These are phyloP conservation scores for Parasteatoda tepidariorum DNA, from an alignment of 1,140 invertebrate species.

Conservation along the genomic window DNA sequence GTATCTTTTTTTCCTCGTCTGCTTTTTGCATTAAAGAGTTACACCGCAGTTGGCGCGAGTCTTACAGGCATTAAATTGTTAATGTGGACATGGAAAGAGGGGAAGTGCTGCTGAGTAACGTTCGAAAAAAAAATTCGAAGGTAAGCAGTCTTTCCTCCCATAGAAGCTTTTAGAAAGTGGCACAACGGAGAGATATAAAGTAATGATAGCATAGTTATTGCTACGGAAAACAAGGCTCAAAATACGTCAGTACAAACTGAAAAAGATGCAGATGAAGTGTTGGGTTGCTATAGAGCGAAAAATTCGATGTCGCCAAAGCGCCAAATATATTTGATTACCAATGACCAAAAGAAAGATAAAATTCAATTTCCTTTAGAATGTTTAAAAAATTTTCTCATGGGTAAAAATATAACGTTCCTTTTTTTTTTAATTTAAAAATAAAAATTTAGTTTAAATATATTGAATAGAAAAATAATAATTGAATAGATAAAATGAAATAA, in stretches of 20 bases:
- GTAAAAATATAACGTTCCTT: background rate
- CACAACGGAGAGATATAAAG: slow-evolving; percentile 17
- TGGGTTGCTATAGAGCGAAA: background rate
- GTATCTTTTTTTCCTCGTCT: background rate
- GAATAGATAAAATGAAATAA: too few species aligned
- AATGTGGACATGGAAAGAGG: slow-evolving; percentile 1
- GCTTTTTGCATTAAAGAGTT: slow-evolving; percentile 51
- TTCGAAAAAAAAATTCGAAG: slow-evolving; percentile 5
- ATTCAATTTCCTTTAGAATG: too few species aligned
- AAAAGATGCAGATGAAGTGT: slow-evolving; percentile 51
- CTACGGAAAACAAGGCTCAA: slow-evolving; percentile 38
- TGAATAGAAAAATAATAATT: too few species aligned
- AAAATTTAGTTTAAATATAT: background rate
- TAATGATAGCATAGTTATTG: slow-evolving; percentile 53
- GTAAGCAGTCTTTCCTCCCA: background rate
- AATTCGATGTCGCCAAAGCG: background rate
- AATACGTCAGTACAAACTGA: slow-evolving; percentile 1
- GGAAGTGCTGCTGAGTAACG: background rate
- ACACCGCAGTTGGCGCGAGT: slow-evolving; percentile 4
- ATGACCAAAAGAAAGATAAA: too few species aligned
- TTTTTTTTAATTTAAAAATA: background rate
- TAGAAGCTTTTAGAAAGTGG: slow-evolving; percentile 39
- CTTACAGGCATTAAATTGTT: slow-evolving; percentile 53
- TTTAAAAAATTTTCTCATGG: too few species aligned
- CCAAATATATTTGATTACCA: too few species aligned